A percentile compares a stretch with the other conserved stretches of the same genome.
Conservation (phyloP, 2,113 vertebrate genomes). For the Gymnogyps californianus region DNA sequence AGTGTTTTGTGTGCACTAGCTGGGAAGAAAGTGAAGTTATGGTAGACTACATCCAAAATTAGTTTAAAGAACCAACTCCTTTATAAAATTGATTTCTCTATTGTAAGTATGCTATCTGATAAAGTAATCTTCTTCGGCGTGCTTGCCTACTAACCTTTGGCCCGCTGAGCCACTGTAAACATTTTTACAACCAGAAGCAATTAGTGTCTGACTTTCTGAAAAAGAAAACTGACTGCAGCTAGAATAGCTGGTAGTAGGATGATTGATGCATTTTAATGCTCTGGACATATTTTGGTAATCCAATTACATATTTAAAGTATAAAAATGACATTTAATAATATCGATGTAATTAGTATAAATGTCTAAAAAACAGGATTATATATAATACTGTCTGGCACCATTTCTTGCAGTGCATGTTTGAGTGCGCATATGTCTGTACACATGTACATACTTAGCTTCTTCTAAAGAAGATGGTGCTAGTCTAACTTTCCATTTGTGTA, state of each 20-base stretch:
- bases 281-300: neutral
- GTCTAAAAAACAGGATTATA: neutral
- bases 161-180: neutral
- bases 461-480: neutral
- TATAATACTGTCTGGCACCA: neutral
- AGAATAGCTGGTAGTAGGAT: neutral
- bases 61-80: neutral
- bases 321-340: neutral
- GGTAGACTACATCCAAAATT: neutral
- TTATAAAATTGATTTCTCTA: neutral
- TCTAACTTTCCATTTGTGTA: neutral
- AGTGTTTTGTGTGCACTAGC: neutral
- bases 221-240: neutral
- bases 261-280: neutral
- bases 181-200: neutral
- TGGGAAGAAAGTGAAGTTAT: neutral
- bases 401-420: neutral
- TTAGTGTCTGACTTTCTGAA: neutral
- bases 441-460: neutral
- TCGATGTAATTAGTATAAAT: neutral
- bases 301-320: neutral
- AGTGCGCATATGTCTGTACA: neutral
- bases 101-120: neutral
- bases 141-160: neutral
- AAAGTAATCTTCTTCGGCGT: neutral